Evolutionary conservation across 1,140 invertebrate genomes (phyloP), one percentile per base, ranked within the genome.

Genomic region (Colletes latitarsis): DNA sequence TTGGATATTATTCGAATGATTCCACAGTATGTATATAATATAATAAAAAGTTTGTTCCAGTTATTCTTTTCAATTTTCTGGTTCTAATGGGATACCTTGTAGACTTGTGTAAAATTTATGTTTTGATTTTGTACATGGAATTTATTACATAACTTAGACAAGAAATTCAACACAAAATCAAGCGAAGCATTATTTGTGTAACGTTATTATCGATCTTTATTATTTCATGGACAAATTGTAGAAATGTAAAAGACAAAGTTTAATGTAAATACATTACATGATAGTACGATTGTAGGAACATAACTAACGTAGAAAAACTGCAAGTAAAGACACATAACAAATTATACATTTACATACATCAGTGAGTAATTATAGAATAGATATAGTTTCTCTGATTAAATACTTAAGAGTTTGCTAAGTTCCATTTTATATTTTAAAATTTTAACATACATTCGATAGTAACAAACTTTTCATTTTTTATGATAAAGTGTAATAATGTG

Each of bases 391-490:
- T 57, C 49, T 73, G 57, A 64, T 74, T 70, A 30, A 30, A 43
- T n/a, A 70, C 78, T 30, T 62, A 64, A 75, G 43, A 63, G 30
- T 83, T 84, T 84, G 64, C 66, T 72, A 79, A 83, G 81, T 84
- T 80, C 75, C 64, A 83, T 79, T 46, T 49, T 53, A 43, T 55
- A 15, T 41, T 49, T 67, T 19, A n/a, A 69, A 58, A 52, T 73
- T 67, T 62, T 9, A 52, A 66, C 17, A 71, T 52, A 55, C n/a
- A 57, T 73, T 5, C n/a, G 52, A 68, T 69, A 63, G 3, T 69
- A 79, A 79, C 39, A 30, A 30, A 57, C 72, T 71, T 82, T 17
- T 1, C 21, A 14, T 60, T 21, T 63, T 2, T 43, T 39, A 53
- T 49, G 55, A 46, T 39, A 53, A 60, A 39, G 4, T 73, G 15